phyloP scores from a whole-genome alignment of 2,888 invertebrate species.

The Oscheius sp. region DNA sequence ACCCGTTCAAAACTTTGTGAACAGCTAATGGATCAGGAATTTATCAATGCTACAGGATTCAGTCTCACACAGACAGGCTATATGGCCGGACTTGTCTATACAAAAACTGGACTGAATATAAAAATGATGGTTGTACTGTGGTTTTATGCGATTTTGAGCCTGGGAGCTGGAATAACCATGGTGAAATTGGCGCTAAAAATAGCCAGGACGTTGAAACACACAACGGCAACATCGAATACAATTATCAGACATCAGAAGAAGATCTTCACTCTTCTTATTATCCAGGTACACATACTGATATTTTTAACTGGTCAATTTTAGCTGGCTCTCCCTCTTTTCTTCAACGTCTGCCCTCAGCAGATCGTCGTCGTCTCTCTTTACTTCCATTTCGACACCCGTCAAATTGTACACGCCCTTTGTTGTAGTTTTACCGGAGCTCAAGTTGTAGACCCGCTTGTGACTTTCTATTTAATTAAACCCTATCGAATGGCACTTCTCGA shows the following conservation, averaged over 20 bases:
- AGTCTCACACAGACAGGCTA: background rate
- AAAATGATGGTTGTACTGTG: too few relatives aligned
- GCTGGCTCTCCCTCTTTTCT: background rate
- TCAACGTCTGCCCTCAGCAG: background rate
- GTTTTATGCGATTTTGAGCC: too few relatives aligned
- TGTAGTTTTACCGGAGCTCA: background rate
- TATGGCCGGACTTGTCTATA: background rate
- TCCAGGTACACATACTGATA: background rate
- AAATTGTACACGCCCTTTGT: background rate
- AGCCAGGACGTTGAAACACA: too few relatives aligned
- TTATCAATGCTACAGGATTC: background rate
- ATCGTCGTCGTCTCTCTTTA: constrained; percentile 1
- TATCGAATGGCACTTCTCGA: background rate
- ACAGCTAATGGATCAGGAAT: too few relatives aligned
- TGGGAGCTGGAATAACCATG: too few relatives aligned
- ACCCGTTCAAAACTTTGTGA: too few relatives aligned
- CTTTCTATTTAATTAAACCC: background rate
- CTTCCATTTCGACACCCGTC: background rate
- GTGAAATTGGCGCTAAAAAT: too few relatives aligned
- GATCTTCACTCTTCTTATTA: background rate
- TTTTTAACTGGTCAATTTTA: too few relatives aligned
- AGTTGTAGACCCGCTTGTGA: constrained; percentile 7
- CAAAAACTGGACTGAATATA: too few relatives aligned
- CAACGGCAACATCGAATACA: background rate
- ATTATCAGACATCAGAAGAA: background rate